Evolutionary conservation across 2,888 invertebrate genomes (phyloP).

Genomic region (Metopia argyrocephala): DNA sequence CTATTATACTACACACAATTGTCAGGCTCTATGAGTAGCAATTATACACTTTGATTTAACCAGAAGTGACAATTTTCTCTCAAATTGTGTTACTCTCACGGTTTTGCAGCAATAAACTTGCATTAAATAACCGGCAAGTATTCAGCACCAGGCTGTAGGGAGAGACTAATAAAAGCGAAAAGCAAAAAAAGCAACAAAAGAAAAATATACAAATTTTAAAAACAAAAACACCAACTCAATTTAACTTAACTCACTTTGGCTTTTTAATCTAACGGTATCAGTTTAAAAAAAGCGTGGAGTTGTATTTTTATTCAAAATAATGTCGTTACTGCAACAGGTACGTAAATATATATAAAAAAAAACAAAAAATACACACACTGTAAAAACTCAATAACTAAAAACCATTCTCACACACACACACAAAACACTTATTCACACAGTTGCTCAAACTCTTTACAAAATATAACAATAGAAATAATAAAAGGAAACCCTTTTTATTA

Average conservation of each 20-base stretch:
- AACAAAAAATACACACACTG: slow-evolving; percentile 13
- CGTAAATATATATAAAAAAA: slow-evolving; percentile 74
- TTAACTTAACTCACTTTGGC: slow-evolving; percentile 53
- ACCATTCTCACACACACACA: slow-evolving; percentile 6
- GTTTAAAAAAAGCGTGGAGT: slow-evolving; percentile 74
- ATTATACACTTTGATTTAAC: slow-evolving; percentile 34
- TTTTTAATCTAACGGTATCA: slow-evolving; percentile 54
- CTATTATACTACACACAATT: slow-evolving; percentile 50
- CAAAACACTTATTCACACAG: neutral
- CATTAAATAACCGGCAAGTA: neutral
- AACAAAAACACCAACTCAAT: slow-evolving; percentile 38
- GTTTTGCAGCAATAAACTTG: neutral
- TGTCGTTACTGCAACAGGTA: slow-evolving; percentile 78
- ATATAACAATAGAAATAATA: slow-evolving; percentile 5
- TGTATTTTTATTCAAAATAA: slow-evolving; percentile 78
- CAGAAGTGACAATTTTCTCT: slow-evolving; percentile 39
- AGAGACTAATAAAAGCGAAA: slow-evolving; percentile 26
- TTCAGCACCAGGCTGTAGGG: neutral
- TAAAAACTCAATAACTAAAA: slow-evolving; percentile 26
- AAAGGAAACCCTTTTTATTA: slow-evolving; percentile 17
- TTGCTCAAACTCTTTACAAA: neutral
- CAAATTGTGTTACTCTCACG: neutral
- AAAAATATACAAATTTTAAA: slow-evolving; percentile 51
- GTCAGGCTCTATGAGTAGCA: slow-evolving; percentile 46
- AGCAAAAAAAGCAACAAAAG: slow-evolving; percentile 57